Evolutionary conservation across 2,113 vertebrate species (phyloP).

Genomic region (Channa maculata): DNA sequence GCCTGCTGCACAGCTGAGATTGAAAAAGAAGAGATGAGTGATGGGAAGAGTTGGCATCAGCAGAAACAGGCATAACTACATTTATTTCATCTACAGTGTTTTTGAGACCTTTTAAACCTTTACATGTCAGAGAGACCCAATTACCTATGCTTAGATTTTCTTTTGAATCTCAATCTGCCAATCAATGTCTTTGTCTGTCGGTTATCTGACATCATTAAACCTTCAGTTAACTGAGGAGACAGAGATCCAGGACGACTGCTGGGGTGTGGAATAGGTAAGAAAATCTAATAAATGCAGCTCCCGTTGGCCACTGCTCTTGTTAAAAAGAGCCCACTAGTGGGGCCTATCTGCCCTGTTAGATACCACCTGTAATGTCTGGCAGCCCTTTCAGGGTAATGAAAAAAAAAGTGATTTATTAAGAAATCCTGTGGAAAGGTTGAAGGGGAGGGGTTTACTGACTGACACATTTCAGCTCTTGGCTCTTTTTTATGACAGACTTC

Average conservation of each 20-base stretch:
- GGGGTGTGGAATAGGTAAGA: not conserved
- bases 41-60: slow-evolving; percentile 33
- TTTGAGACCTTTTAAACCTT: slow-evolving; percentile 31
- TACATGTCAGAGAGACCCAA: slow-evolving; percentile 28
- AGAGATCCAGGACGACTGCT: not conserved
- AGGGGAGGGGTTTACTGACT: not conserved
- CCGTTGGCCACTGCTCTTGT: not conserved
- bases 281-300: slow-evolving; percentile 10
- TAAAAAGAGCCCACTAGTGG: slow-evolving; percentile 13
- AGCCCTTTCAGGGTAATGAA: slow-evolving; percentile 31
- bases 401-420: slow-evolving; percentile 37
- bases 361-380: slow-evolving; percentile 13
- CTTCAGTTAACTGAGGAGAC: not conserved
- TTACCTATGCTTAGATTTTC: not conserved
- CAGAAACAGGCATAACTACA: slow-evolving; percentile 24
- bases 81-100: slow-evolving; percentile 20
- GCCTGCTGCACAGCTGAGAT: slow-evolving; percentile 19
- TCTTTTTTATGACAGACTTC: not conserved
- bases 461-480: not conserved
- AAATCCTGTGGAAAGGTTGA: not conserved
- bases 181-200: not conserved
- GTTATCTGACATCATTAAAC: slow-evolving; percentile 30
- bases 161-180: slow-evolving; percentile 5
- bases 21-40: slow-evolving; percentile 21
- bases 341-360: slow-evolving; percentile 26